Percentiles rank a stretch among this genome's conserved stretches.
Evolutionary conservation across 1,140 invertebrate genomes (phyloP).

Genomic region (Leptopilina boulardi): DNA sequence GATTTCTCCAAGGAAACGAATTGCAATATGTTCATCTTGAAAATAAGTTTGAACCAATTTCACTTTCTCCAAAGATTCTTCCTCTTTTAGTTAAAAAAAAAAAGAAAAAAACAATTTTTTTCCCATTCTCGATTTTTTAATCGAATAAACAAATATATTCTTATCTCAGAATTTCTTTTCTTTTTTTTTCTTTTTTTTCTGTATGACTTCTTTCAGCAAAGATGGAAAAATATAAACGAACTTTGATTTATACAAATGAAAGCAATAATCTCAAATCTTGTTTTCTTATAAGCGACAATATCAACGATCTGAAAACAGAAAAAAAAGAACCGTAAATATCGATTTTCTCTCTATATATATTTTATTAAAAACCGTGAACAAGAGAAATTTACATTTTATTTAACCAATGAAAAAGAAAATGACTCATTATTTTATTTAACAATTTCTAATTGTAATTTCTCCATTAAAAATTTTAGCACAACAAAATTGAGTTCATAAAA

Average conservation of each 20-base stretch:
- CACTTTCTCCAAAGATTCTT: slow-evolving; percentile 17
- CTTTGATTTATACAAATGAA: not conserved
- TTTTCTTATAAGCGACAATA: not conserved
- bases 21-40: slow-evolving; percentile 10
- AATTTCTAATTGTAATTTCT: too few species aligned
- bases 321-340: not conserved
- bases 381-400: slow-evolving; percentile 1
- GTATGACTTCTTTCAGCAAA: slow-evolving; percentile 7
- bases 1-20: slow-evolving; percentile 12
- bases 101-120: slow-evolving; percentile 11
- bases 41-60: slow-evolving; percentile 4
- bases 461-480: too few species aligned
- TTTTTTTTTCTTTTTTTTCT: slow-evolving; percentile 50
- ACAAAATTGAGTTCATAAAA: not conserved
- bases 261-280: slow-evolving; percentile 1
- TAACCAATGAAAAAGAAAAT: too few species aligned
- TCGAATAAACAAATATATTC: not conserved
- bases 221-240: too few species aligned
- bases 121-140: not conserved
- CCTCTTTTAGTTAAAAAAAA: not conserved
- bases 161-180: not conserved
- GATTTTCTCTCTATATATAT: not conserved
- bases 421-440: too few species aligned
- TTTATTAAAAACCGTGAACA: not conserved
- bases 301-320: not conserved